Evolutionary conservation across 2,113 vertebrate species (phyloP).

Genomic region (Deroptyus accipitrinus): DNA sequence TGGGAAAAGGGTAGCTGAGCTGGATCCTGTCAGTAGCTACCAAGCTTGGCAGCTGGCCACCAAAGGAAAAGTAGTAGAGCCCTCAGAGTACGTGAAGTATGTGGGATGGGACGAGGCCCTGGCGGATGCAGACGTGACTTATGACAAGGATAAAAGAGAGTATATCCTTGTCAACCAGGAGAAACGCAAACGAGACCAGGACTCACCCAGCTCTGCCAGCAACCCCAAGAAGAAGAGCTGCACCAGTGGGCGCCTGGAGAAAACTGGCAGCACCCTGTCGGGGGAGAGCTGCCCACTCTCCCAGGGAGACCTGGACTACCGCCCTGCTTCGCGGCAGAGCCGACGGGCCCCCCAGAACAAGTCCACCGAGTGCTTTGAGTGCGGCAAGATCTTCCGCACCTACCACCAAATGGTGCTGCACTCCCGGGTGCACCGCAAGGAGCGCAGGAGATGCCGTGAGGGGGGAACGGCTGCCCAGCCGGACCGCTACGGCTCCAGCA

Average conservation of each 20-base stretch:
- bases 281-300: slow-evolving; percentile 73
- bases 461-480: slow-evolving; percentile 62
- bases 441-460: slow-evolving; percentile 70
- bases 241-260: slow-evolving; percentile 67
- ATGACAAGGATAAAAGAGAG: slow-evolving; percentile 85
- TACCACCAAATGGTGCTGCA: slow-evolving; percentile 95
- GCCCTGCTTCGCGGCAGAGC: slow-evolving; percentile 82
- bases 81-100: slow-evolving; percentile 81
- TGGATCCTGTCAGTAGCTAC: slow-evolving; percentile 93
- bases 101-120: slow-evolving; percentile 80
- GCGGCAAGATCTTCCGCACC: slow-evolving; percentile 94
- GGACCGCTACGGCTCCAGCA: slow-evolving; percentile 81
- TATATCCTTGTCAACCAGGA: slow-evolving; percentile 84
- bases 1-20: slow-evolving; percentile 85
- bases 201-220: slow-evolving; percentile 47
- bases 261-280: neutral
- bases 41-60: slow-evolving; percentile 95
- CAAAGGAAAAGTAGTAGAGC: slow-evolving; percentile 87
- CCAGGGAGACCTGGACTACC: slow-evolving; percentile 81
- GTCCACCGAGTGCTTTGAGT: slow-evolving; percentile 91
- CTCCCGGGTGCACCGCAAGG: slow-evolving; percentile 87
- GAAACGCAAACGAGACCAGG: slow-evolving; percentile 84
- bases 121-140: slow-evolving; percentile 80
- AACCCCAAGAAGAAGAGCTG: slow-evolving; percentile 74
- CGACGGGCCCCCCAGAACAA: slow-evolving; percentile 81